These are phyloP conservation scores for Cnemophilus loriae DNA, from an alignment of 2,113 vertebrate genomes.

Conservation along the genomic window DNA sequence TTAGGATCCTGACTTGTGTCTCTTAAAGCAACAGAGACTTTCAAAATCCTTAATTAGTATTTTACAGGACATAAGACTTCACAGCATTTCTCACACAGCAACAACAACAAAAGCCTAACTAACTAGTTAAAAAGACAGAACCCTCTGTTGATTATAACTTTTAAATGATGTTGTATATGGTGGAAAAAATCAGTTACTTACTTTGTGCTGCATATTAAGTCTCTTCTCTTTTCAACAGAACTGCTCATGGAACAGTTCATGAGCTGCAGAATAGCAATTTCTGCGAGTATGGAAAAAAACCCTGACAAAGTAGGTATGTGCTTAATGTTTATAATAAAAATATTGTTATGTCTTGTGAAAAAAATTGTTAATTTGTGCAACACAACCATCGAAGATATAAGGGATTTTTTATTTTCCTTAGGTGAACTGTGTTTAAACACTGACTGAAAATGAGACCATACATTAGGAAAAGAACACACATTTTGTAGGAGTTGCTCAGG, in stretches of 20 bases:
- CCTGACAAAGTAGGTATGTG: background rate
- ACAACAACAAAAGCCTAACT: background rate
- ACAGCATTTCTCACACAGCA: background rate
- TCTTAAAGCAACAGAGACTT: background rate
- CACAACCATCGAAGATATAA: background rate
- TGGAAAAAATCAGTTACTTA: background rate
- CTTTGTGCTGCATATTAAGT: background rate
- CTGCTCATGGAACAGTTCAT: background rate
- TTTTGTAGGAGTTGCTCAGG: background rate
- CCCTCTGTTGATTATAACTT: background rate
- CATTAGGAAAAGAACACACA: background rate
- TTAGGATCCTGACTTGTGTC: background rate
- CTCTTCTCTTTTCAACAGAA: background rate
- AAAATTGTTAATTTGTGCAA: background rate
- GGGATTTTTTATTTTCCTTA: rapidly evolving
- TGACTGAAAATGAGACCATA: background rate
- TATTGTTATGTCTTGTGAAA: background rate
- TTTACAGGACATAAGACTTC: background rate
- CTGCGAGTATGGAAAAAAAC: background rate
- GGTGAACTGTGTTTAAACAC: background rate
- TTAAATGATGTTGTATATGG: background rate
- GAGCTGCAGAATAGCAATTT: background rate
- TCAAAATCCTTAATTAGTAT: background rate
- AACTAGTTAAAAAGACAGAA: background rate
- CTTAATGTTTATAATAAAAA: background rate